These are phyloP conservation scores for Maniola hyperantus DNA, from an alignment of 2,888 invertebrate species.

Conservation along the genomic window DNA sequence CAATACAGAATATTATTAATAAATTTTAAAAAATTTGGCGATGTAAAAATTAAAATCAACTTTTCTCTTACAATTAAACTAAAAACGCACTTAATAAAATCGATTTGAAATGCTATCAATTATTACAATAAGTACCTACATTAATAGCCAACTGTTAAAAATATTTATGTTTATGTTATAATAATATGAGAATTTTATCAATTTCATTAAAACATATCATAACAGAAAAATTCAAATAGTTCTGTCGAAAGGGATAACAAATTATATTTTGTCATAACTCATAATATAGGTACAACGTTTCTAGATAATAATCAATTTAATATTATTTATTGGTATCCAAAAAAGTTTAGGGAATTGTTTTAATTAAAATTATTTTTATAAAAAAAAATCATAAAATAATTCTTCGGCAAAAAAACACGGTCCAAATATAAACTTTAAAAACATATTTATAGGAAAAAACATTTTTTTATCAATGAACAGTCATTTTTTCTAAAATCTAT, in stretches of 20 bases:
- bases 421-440: neutral
- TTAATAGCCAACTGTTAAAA: slow-evolving; percentile 3
- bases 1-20: neutral
- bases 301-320: neutral
- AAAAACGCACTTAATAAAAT: slow-evolving; percentile 11
- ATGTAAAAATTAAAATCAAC: neutral
- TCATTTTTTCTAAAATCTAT: neutral
- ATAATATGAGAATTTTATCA: too few species aligned
- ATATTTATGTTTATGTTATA: neutral
- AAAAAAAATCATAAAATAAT: too few species aligned
- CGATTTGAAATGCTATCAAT: slow-evolving; percentile 6
- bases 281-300: too few species aligned
- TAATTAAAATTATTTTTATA: too few species aligned
- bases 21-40: slow-evolving; percentile 5
- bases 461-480: neutral
- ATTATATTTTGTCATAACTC: too few species aligned
- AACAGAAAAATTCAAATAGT: too few species aligned
- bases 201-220: neutral
- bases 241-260: too few species aligned
- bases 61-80: neutral
- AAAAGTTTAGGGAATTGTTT: too few species aligned
- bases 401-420: too few species aligned
- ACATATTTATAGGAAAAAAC: neutral
- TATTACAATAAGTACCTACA: slow-evolving; percentile 1
- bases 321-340: neutral